A percentile compares a stretch with the other conserved stretches of the same genome.
phyloP scores from a whole-genome alignment of 1,140 invertebrate species.

The Lithobius niger region DNA sequence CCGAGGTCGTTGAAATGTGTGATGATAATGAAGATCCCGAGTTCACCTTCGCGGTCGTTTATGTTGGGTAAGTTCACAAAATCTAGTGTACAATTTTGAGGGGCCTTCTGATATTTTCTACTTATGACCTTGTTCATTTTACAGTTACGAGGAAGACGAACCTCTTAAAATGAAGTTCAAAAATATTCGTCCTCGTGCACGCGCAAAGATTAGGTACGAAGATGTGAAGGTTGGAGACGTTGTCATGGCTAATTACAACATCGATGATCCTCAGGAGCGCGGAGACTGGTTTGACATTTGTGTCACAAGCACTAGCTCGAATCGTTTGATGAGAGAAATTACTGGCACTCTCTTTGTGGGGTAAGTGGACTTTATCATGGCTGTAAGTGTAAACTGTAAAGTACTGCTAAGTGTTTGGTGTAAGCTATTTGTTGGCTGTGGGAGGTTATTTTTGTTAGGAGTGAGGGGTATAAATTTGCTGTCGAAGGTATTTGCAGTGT shows the following conservation, averaged over 20 bases:
- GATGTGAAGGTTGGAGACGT: conserved; percentile 44
- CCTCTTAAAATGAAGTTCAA: conserved; percentile 32
- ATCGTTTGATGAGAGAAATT: background rate
- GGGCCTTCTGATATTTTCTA: background rate
- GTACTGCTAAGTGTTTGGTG: too few relatives aligned
- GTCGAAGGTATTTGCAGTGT: too few relatives aligned
- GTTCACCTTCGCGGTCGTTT: background rate
- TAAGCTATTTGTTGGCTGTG: too few relatives aligned
- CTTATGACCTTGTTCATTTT: conserved; percentile 4
- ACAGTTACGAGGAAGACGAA: conserved; percentile 36
- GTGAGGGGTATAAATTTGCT: background rate
- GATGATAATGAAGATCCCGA: too few relatives aligned
- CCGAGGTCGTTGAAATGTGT: too few relatives aligned
- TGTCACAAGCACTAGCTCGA: conserved; percentile 28
- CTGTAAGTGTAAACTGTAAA: too few relatives aligned
- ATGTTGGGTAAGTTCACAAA: background rate
- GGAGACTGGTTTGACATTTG: conserved; percentile 60
- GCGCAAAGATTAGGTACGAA: conserved; percentile 37
- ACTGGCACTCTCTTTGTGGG: background rate
- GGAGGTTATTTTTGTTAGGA: conserved; percentile 4
- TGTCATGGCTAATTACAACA: conserved; percentile 64
- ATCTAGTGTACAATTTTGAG: background rate
- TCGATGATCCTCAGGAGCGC: conserved; percentile 48
- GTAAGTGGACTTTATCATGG: conserved; percentile 1
- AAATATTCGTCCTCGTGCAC: conserved; percentile 51